These are phyloP conservation scores for Aythya fuligula DNA, from an alignment of 2,797 vertebrate genomes.

Conservation along the genomic window DNA sequence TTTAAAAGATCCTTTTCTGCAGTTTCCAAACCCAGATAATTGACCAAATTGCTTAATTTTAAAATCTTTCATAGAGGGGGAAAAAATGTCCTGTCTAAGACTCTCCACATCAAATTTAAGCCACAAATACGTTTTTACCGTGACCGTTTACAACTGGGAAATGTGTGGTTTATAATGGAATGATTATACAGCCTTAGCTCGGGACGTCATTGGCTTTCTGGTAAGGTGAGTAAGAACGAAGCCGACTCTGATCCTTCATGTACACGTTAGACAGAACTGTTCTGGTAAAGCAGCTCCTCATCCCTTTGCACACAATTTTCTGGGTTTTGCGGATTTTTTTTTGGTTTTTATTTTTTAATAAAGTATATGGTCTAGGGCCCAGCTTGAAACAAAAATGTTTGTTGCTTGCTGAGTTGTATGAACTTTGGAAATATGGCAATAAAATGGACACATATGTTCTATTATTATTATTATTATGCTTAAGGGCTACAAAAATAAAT, in stretches of 20 bases:
- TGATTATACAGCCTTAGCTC: background rate
- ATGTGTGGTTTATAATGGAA: slow-evolving; percentile 38
- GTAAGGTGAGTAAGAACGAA: slow-evolving; percentile 27
- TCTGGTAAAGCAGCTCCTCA: background rate
- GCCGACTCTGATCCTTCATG: background rate
- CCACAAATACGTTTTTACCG: background rate
- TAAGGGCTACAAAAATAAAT: slow-evolving; percentile 67
- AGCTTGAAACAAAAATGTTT: slow-evolving; percentile 52
- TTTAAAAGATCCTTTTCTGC: background rate
- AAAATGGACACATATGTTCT: slow-evolving; percentile 71
- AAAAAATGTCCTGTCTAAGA: slow-evolving; percentile 1
- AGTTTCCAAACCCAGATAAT: background rate
- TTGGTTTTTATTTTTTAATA: slow-evolving; percentile 61
- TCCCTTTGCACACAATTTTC: background rate
- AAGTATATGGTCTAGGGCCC: slow-evolving; percentile 47
- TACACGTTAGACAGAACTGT: background rate
- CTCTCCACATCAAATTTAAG: background rate
- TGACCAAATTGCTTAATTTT: background rate
- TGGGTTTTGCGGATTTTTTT: slow-evolving; percentile 37
- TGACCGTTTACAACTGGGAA: slow-evolving; percentile 15
- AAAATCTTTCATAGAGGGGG: background rate
- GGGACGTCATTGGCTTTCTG: background rate
- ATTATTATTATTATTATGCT: slow-evolving; percentile 59
- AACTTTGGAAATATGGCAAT: slow-evolving; percentile 61
- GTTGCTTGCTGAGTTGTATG: slow-evolving; percentile 46